Evolutionary conservation across 2,113 vertebrate species (phyloP).

Genomic region (Oncorhynchus clarkii): DNA sequence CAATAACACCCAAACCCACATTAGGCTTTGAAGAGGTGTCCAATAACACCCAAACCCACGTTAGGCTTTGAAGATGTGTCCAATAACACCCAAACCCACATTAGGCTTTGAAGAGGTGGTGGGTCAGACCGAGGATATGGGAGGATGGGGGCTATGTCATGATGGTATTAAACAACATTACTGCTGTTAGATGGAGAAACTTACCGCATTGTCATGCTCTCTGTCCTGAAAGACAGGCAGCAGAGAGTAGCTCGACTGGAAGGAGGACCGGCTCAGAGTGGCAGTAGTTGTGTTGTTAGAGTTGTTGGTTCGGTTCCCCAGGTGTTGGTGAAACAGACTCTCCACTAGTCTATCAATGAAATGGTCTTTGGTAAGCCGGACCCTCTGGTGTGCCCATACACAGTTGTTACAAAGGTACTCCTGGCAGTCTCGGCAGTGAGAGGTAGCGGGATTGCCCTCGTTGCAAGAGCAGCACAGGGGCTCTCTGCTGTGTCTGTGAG

Average conservation of each 20-base stretch:
- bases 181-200: constrained; percentile 13
- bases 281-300: constrained; percentile 33
- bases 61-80: no score
- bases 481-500: constrained; percentile 62
- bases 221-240: constrained; percentile 78
- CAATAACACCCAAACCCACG: no score
- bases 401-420: constrained; percentile 87
- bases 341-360: constrained; percentile 80
- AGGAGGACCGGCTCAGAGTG: constrained; percentile 69
- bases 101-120: neutral
- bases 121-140: neutral
- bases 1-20: no score
- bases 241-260: constrained; percentile 74
- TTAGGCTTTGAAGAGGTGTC: no score
- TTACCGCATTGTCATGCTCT: constrained; percentile 76
- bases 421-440: constrained; percentile 85
- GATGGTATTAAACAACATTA: neutral
- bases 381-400: constrained; percentile 83
- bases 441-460: constrained; percentile 79
- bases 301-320: constrained; percentile 32
- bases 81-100: constrained; percentile 4
- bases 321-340: constrained; percentile 41
- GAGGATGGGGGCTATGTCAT: neutral
- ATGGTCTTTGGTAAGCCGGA: constrained; percentile 87
- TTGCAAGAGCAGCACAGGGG: constrained; percentile 82